These are phyloP conservation scores for Ecliptopera silaceata DNA, from an alignment of 2,888 invertebrate species.

Conservation along the genomic window DNA sequence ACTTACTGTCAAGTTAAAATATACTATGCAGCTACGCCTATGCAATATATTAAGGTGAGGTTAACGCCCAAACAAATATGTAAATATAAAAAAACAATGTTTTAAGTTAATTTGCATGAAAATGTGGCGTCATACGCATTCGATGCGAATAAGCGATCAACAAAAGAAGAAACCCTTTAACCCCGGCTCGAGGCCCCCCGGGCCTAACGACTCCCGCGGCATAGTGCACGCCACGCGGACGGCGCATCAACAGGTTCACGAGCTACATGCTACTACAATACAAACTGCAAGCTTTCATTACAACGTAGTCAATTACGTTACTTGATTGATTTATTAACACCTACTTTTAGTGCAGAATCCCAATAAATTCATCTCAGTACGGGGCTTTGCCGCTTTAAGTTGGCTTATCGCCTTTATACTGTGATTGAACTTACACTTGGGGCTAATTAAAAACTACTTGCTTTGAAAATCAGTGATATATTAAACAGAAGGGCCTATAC, in stretches of 20 bases:
- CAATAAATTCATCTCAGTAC: too few relatives aligned
- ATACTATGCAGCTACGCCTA: too few relatives aligned
- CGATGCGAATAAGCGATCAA: constrained; percentile 2
- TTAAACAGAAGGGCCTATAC: too few relatives aligned
- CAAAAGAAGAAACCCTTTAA: constrained; percentile 8
- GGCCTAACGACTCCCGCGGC: neutral
- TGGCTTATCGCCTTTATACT: too few relatives aligned
- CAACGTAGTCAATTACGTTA: neutral
- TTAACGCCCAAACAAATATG: too few relatives aligned
- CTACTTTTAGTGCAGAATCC: too few relatives aligned
- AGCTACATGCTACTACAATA: constrained; percentile 1
- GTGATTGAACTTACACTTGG: too few relatives aligned
- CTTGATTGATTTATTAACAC: neutral
- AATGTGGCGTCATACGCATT: neutral
- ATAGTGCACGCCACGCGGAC: neutral
- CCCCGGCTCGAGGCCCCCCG: neutral
- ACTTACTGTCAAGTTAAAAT: too few relatives aligned
- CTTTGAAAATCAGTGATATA: too few relatives aligned
- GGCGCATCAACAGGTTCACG: neutral
- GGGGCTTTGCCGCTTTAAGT: too few relatives aligned
- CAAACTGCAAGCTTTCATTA: neutral
- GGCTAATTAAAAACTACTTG: too few relatives aligned
- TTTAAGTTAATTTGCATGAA: neutral
- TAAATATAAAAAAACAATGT: neutral
- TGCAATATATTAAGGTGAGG: too few relatives aligned